Evolutionary conservation across 2,888 invertebrate genomes (phyloP).

Genomic region (Anthophora plumipes): DNA sequence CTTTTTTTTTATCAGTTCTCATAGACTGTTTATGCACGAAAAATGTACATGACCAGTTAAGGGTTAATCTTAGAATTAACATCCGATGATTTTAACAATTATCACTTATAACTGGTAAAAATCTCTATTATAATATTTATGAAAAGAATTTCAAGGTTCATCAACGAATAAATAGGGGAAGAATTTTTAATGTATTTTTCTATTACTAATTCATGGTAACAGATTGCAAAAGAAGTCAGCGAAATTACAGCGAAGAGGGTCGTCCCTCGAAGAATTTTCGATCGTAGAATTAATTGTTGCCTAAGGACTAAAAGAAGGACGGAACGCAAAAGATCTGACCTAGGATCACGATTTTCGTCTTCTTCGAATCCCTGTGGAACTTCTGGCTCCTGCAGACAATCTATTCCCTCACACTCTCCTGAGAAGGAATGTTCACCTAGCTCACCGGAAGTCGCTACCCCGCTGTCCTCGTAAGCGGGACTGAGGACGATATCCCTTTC

Average conservation of each 20-base stretch:
- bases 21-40: too few species aligned
- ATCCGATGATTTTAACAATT: too few species aligned
- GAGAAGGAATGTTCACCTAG: slow-evolving; percentile 78
- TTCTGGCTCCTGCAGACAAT: slow-evolving; percentile 62
- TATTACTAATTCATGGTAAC: too few species aligned
- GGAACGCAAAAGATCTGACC: slow-evolving; percentile 55
- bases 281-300: not conserved
- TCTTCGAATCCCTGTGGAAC: slow-evolving; percentile 66
- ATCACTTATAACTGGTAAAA: too few species aligned
- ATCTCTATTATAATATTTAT: too few species aligned
- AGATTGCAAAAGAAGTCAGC: too few species aligned
- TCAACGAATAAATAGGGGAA: too few species aligned
- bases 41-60: too few species aligned
- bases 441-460: slow-evolving; percentile 80
- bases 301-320: not conserved
- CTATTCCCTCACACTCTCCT: slow-evolving; percentile 76
- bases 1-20: too few species aligned
- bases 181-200: too few species aligned
- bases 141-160: too few species aligned
- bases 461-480: slow-evolving; percentile 78
- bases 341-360: slow-evolving; percentile 74
- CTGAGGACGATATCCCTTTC: slow-evolving; percentile 60
- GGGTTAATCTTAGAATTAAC: too few species aligned
- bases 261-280: not conserved
- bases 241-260: not conserved